Conservation (phyloP, 2,888 invertebrate genomes). For the Ophion costatus region DNA sequence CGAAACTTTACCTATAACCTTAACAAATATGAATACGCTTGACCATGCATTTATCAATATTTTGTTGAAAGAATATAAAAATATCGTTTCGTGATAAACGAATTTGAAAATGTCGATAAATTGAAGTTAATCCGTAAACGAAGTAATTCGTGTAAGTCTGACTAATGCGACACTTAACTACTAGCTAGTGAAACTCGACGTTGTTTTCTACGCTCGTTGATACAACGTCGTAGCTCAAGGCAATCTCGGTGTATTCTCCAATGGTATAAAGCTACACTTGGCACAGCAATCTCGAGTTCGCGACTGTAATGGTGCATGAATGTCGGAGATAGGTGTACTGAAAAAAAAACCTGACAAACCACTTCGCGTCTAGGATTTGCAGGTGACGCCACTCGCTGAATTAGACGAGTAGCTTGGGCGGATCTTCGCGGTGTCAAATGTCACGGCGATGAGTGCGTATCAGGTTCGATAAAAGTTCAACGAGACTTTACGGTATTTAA, state of each 20-base stretch:
- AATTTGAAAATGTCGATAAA: neutral
- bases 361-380: conserved; percentile 63
- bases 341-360: conserved; percentile 66
- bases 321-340: conserved; percentile 43
- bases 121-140: neutral
- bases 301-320: conserved; percentile 37
- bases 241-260: conserved; percentile 49
- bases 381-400: conserved; percentile 66
- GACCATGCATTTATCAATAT: neutral
- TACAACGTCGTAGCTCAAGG: conserved; percentile 53
- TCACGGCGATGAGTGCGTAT: conserved; percentile 59
- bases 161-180: conserved; percentile 45
- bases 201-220: conserved; percentile 25
- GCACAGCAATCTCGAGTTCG: conserved; percentile 46
- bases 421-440: conserved; percentile 68
- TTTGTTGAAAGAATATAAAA: neutral
- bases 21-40: neutral
- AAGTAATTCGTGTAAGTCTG: conserved; percentile 14
- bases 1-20: too few species aligned
- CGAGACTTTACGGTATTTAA: conserved; percentile 24
- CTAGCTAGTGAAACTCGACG: conserved; percentile 33
- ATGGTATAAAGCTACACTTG: conserved; percentile 43
- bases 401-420: conserved; percentile 45
- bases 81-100: neutral
- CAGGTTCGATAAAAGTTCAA: conserved; percentile 36